phyloP scores from a whole-genome alignment of 2,797 vertebrate species.

The Poecile montanus region DNA sequence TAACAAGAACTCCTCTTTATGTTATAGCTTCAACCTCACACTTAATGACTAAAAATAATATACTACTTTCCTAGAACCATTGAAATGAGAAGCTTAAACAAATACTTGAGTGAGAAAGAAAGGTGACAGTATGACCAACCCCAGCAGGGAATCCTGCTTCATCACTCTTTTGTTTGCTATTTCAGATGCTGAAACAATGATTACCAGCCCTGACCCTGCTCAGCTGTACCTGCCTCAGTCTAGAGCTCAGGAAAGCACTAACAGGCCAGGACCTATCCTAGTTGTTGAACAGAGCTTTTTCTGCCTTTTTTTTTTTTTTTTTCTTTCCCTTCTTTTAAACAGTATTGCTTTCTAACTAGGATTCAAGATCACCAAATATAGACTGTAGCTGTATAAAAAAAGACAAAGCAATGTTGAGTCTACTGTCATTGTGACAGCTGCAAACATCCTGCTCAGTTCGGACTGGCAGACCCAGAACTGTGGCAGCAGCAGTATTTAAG shows the following conservation, averaged over 20 bases:
- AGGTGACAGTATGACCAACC: neutral
- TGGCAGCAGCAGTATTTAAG: neutral
- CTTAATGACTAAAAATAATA: neutral
- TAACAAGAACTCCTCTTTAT: neutral
- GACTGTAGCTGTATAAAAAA: neutral
- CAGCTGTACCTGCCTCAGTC: neutral
- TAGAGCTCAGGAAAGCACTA: neutral
- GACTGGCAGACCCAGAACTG: neutral
- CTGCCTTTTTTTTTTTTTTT: too few relatives aligned
- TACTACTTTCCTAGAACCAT: neutral
- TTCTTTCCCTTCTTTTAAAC: neutral
- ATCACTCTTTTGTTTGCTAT: neutral
- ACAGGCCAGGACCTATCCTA: fast-evolving
- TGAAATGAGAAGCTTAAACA: neutral
- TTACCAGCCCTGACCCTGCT: neutral
- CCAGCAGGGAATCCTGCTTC: neutral
- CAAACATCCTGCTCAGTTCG: neutral
- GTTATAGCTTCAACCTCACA: neutral
- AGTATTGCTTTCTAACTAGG: neutral
- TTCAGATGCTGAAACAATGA: fast-evolving
- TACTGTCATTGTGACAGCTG: constrained; percentile 1
- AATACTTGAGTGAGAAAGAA: neutral
- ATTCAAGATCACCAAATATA: constrained; percentile 3
- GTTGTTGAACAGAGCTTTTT: neutral
- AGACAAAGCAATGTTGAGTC: constrained; percentile 20